Base-by-base conservation (phyloP, 2,797 vertebrate genomes). In the Tragelaphus oryx region DNA sequence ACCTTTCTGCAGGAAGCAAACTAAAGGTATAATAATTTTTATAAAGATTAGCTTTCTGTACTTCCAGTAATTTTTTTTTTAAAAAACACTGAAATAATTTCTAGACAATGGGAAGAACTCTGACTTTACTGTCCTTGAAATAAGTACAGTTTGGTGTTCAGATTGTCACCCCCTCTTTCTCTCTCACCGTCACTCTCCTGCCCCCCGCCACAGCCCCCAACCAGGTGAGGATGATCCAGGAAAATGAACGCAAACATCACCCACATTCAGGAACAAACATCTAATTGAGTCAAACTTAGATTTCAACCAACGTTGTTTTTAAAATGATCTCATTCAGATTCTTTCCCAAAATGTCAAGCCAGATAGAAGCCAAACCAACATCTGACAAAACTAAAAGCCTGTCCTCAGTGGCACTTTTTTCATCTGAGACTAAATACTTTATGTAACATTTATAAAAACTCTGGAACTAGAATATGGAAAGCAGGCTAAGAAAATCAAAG, bases 1-100 rank as follows among this genome's bases (percentile, higher is more conserved):
- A 98, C 98, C 98, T 98, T 97, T 95, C 78, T 65, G 44, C 98
- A 98, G 98, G 98, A 98, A 98, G 98, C 97, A 96, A 98, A 97
- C 97, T 98, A 96, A 96, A 98, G 94, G 95, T 96, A 86, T 97
- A 98, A 98, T 98, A 98, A 98, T 97, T 98, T 98, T 98, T 98
- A 92, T 96, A 95, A 97, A 97, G 98, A 98, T 96, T 97, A 98
- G 97, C 97, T 97, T 97, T 98, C 97, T 96, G 71, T 93, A 80
- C 97, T 98, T 97, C 96, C 97, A 97, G 98, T 97, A 97, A 98
- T 97, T 97, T 95, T 87, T 46, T 46, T 94, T 91, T 50, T 11
- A 28, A 59, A 59, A 90, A 92, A 90, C 62, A 75, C 41, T 94
- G 96, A 89, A 81, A 88, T 88, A 55, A 98, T 98, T 98, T 98